A percentile compares a stretch with the other conserved stretches of the same genome.
Conservation (phyloP, 2,888 invertebrate genomes). For the Clanis bilineata region DNA sequence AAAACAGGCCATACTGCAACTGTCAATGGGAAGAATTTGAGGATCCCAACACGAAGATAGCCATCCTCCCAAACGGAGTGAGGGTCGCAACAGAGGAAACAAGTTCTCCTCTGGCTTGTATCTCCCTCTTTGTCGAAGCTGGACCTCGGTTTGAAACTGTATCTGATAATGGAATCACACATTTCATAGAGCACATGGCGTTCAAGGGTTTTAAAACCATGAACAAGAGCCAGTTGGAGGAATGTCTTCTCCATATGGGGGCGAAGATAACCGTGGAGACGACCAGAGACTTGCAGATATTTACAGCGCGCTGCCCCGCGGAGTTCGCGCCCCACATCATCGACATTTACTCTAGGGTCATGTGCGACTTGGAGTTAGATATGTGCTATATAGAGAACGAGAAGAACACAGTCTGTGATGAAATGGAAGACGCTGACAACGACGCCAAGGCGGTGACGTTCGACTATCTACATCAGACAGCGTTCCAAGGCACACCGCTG, state of each 20-base stretch:
- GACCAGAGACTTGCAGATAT: slow-evolving; percentile 54
- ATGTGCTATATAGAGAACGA: slow-evolving; percentile 46
- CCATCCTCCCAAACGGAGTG: slow-evolving; percentile 52
- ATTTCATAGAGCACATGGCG: slow-evolving; percentile 65
- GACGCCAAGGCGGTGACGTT: slow-evolving; percentile 59
- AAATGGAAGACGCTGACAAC: slow-evolving; percentile 56
- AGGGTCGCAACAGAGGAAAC: slow-evolving; percentile 52
- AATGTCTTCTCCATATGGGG: slow-evolving; percentile 31
- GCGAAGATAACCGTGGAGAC: slow-evolving; percentile 50
- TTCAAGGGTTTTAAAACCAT: slow-evolving; percentile 50
- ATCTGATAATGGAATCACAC: slow-evolving; percentile 57
- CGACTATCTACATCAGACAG: slow-evolving; percentile 73
- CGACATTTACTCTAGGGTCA: slow-evolving; percentile 40
- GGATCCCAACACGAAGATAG: slow-evolving; percentile 27
- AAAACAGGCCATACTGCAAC: background rate
- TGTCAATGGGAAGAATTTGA: background rate
- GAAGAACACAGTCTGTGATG: slow-evolving; percentile 48
- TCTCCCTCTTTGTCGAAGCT: slow-evolving; percentile 50
- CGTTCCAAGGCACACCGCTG: slow-evolving; percentile 74
- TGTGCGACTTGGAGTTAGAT: slow-evolving; percentile 44
- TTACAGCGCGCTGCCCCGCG: slow-evolving; percentile 40
- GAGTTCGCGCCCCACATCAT: slow-evolving; percentile 32
- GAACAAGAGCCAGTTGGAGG: slow-evolving; percentile 35
- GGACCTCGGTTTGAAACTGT: slow-evolving; percentile 59
- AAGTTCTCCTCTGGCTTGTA: slow-evolving; percentile 41